Conservation (phyloP, 2,113 vertebrate species). For the Oncorhynchus masou region DNA sequence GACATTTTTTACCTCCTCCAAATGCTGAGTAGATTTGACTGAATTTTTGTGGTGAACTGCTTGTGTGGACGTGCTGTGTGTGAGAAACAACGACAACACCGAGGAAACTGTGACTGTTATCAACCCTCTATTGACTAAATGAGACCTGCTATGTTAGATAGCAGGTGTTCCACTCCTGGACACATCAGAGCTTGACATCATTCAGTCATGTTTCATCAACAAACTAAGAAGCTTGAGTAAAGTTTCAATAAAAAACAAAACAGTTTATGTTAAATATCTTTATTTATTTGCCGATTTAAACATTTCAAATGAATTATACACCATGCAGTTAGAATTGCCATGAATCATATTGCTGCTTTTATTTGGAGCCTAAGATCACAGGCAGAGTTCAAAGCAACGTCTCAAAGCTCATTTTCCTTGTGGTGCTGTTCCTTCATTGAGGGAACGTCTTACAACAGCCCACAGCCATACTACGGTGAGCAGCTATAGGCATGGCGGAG, state of each 20-base stretch:
- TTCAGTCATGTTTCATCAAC: too few relatives aligned
- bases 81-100: too few relatives aligned
- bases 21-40: too few relatives aligned
- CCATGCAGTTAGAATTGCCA: background rate
- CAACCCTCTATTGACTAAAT: too few relatives aligned
- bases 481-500: background rate
- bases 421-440: background rate
- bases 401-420: background rate
- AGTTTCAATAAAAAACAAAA: background rate
- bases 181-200: background rate
- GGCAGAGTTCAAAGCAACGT: background rate
- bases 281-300: background rate
- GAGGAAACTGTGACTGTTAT: too few relatives aligned
- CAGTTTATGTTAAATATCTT: constrained; percentile 13
- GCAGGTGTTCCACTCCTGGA: too few relatives aligned
- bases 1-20: too few relatives aligned
- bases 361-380: background rate
- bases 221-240: too few relatives aligned
- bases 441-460: background rate
- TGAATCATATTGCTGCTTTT: background rate
- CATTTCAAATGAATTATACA: constrained; percentile 7
- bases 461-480: background rate
- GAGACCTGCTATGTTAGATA: too few relatives aligned
- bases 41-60: too few relatives aligned
- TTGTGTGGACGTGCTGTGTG: too few relatives aligned